Evolutionary conservation across 2,888 invertebrate species (phyloP).

Genomic region (Cosmopolites sordidus): DNA sequence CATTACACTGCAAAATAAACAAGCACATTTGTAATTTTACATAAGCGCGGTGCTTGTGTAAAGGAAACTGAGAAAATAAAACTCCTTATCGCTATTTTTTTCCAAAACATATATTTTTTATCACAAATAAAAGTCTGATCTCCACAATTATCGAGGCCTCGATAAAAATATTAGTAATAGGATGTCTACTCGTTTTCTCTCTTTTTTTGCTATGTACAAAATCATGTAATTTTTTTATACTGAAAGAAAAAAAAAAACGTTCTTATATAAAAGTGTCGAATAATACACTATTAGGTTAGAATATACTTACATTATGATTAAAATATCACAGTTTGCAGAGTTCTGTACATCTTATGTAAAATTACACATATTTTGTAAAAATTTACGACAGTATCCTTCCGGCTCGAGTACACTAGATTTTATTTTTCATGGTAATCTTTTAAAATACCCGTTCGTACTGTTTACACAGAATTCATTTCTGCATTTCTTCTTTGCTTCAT

Average conservation of each 20-base stretch:
- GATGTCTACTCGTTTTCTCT: conserved; percentile 3
- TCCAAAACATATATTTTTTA: conserved; percentile 44
- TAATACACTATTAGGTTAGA: conserved; percentile 25
- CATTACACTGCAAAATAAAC: conserved; percentile 13
- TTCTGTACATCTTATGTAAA: conserved; percentile 30
- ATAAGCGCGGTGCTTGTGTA: conserved; percentile 1
- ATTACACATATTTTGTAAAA: conserved; percentile 28
- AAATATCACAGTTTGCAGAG: conserved; percentile 29
- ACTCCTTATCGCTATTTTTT: conserved; percentile 38
- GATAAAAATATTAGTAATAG: conserved; percentile 16
- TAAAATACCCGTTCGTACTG: too few relatives aligned
- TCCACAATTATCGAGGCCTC: conserved; percentile 23
- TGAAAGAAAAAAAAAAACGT: conserved; percentile 13
- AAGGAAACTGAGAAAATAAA: conserved; percentile 36
- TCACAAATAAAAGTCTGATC: conserved; percentile 35
- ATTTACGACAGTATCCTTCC: background rate
- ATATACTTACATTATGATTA: conserved; percentile 26
- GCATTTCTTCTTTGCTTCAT: too few relatives aligned
- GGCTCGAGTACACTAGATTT: too few relatives aligned
- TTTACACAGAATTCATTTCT: too few relatives aligned
- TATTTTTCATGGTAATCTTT: too few relatives aligned
- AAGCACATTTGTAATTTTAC: conserved; percentile 8
- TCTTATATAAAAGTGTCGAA: conserved; percentile 21
- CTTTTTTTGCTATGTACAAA: background rate
- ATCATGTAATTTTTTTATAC: background rate